A percentile compares a stretch with the other conserved stretches of the same genome.
Evolutionary conservation across 2,113 vertebrate genomes (phyloP).

Genomic region (Anhinga rufa): DNA sequence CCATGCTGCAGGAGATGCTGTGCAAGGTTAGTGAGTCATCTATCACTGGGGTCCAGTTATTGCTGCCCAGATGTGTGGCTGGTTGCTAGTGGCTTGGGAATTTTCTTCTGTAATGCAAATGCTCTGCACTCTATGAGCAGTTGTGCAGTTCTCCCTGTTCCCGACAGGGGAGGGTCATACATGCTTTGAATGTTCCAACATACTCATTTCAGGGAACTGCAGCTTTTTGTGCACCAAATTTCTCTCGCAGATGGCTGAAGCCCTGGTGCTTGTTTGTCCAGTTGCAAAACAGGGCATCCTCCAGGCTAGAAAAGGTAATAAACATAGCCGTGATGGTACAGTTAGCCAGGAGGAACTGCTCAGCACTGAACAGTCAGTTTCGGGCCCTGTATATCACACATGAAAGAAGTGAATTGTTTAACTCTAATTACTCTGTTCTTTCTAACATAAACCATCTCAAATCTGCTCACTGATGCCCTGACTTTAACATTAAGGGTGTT

Average conservation of each 20-base stretch:
- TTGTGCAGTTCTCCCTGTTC: not conserved
- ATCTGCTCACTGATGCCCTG: not conserved
- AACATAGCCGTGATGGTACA: not conserved
- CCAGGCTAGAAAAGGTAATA: not conserved
- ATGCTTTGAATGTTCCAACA: not conserved
- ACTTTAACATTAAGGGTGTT: not conserved
- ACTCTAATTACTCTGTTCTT: not conserved
- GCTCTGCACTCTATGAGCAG: not conserved
- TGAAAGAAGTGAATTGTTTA: not conserved
- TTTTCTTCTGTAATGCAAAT: not conserved
- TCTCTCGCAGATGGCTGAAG: not conserved
- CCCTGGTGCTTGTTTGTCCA: not conserved
- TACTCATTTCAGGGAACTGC: not conserved
- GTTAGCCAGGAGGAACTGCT: not conserved
- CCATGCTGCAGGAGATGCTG: conserved; percentile 71
- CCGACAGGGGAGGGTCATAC: not conserved
- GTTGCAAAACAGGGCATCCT: not conserved
- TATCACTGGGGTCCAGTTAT: accelerated
- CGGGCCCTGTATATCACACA: not conserved
- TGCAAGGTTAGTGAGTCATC: conserved; percentile 67
- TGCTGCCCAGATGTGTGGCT: not conserved
- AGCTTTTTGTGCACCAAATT: not conserved
- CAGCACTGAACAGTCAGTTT: not conserved
- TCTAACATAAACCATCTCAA: not conserved
- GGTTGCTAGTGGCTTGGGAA: not conserved